These are phyloP conservation scores for Drosophila sp. DNA, from an alignment of 1,140 invertebrate genomes.

Conservation along the genomic window DNA sequence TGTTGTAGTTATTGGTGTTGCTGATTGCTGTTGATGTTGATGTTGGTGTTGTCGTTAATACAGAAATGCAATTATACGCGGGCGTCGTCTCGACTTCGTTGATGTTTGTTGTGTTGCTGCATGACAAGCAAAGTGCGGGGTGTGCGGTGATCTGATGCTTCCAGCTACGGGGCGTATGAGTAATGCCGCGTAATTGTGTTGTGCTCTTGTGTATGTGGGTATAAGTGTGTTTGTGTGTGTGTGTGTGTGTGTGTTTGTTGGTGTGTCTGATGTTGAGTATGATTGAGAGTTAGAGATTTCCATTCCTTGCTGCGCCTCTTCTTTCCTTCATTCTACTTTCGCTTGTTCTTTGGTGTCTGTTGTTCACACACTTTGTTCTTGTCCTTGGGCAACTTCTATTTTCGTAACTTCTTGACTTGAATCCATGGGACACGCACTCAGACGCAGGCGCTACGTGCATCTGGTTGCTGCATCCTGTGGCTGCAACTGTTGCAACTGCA, in stretches of 20 bases:
- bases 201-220: conserved; percentile 23
- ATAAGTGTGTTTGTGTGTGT: conserved; percentile 24
- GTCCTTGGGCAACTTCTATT: conserved; percentile 52
- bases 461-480: conserved; percentile 26
- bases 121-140: conserved; percentile 78
- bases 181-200: conserved; percentile 36
- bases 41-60: conserved; percentile 58
- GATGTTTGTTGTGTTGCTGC: conserved; percentile 75
- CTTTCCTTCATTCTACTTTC: conserved; percentile 28
- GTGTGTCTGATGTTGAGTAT: not conserved
- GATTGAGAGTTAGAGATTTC: conserved; percentile 30
- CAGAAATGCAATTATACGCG: conserved; percentile 83
- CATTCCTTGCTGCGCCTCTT: conserved; percentile 10
- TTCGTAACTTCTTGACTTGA: conserved; percentile 37
- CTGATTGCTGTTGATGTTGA: conserved; percentile 19
- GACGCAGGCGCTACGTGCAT: conserved; percentile 42
- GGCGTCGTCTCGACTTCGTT: conserved; percentile 81
- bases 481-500: not conserved
- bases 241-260: conserved; percentile 15
- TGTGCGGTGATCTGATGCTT: conserved; percentile 33
- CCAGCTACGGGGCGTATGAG: conserved; percentile 42
- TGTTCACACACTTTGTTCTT: conserved; percentile 53
- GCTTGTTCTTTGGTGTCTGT: not conserved
- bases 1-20: conserved; percentile 30
- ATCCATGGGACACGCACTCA: conserved; percentile 42